These are phyloP conservation scores for Mustela lutreola DNA, from an alignment of 2,113 vertebrate genomes.

Conservation along the genomic window DNA sequence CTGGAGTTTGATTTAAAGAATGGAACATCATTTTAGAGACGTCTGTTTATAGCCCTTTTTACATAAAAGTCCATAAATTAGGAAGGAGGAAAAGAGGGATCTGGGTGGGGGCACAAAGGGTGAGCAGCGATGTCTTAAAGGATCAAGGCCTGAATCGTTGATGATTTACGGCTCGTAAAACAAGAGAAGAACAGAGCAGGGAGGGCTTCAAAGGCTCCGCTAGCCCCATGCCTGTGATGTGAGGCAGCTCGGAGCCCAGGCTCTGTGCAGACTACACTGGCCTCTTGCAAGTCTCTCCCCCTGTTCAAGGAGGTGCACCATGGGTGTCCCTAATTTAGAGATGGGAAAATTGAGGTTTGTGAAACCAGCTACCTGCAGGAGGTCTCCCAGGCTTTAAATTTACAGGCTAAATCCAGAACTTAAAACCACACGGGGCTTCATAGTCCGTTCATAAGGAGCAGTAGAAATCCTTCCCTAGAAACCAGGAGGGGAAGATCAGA, in stretches of 20 bases:
- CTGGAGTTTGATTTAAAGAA: slow-evolving; percentile 77
- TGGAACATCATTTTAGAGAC: slow-evolving; percentile 74
- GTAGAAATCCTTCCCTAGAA: background rate
- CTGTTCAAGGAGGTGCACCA: background rate
- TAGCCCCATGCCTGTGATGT: background rate
- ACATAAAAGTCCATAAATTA: slow-evolving; percentile 77
- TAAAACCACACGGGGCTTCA: background rate
- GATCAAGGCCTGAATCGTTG: slow-evolving; percentile 70
- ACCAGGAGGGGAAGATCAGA: background rate
- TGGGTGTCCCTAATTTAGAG: background rate
- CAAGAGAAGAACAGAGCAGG: background rate
- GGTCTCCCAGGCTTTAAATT: background rate
- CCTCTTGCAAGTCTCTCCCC: background rate
- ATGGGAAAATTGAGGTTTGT: background rate
- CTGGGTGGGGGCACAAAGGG: background rate
- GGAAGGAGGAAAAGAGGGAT: slow-evolving; percentile 58
- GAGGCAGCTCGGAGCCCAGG: background rate
- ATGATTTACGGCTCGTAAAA: slow-evolving; percentile 60
- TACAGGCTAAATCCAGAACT: background rate
- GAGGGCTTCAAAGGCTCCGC: background rate
- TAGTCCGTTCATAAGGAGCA: background rate
- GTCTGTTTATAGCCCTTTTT: slow-evolving; percentile 66
- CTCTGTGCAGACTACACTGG: background rate
- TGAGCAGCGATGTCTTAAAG: slow-evolving; percentile 3
- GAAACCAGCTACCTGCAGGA: background rate